Evolutionary conservation across 2,888 invertebrate species (phyloP).

Genomic region (Scaptomyza parva): DNA sequence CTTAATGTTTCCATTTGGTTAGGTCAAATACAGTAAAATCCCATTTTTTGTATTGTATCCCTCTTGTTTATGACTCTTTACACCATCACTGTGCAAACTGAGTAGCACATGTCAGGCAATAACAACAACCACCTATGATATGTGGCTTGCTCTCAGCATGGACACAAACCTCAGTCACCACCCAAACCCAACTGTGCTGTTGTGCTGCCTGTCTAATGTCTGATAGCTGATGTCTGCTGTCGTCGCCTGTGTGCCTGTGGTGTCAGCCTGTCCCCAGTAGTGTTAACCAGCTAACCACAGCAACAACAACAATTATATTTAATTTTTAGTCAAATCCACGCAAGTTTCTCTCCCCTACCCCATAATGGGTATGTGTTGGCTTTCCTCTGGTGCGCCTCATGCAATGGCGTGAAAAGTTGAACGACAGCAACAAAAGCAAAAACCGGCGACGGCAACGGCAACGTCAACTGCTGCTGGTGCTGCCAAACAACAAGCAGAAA

Average conservation of each 20-base stretch:
- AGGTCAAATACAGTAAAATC: not conserved
- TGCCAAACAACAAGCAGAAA: slow-evolving; percentile 51
- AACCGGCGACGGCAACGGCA: slow-evolving; percentile 59
- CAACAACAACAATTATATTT: slow-evolving; percentile 72
- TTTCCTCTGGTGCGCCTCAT: slow-evolving; percentile 64
- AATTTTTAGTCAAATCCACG: slow-evolving; percentile 73
- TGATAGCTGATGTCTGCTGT: slow-evolving; percentile 54
- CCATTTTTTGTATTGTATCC: too few species aligned
- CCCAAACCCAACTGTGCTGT: not conserved
- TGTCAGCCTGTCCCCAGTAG: slow-evolving; percentile 50
- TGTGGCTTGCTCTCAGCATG: slow-evolving; percentile 59
- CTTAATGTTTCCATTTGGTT: not conserved
- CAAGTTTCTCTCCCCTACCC: slow-evolving; percentile 57
- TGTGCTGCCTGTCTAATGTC: slow-evolving; percentile 19
- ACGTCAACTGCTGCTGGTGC: slow-evolving; percentile 35
- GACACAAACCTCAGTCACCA: slow-evolving; percentile 22
- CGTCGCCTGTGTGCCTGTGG: slow-evolving; percentile 41
- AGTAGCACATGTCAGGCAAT: slow-evolving; percentile 45
- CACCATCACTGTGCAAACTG: slow-evolving; percentile 23
- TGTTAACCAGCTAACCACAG: slow-evolving; percentile 62
- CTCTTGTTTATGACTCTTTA: not conserved
- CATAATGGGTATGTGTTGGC: too few species aligned
- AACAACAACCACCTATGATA: slow-evolving; percentile 50
- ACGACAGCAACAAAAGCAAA: slow-evolving; percentile 76
- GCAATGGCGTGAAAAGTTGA: slow-evolving; percentile 79